phyloP scores from a whole-genome alignment of 2,888 invertebrate species.

The Steinernema scapterisci region DNA sequence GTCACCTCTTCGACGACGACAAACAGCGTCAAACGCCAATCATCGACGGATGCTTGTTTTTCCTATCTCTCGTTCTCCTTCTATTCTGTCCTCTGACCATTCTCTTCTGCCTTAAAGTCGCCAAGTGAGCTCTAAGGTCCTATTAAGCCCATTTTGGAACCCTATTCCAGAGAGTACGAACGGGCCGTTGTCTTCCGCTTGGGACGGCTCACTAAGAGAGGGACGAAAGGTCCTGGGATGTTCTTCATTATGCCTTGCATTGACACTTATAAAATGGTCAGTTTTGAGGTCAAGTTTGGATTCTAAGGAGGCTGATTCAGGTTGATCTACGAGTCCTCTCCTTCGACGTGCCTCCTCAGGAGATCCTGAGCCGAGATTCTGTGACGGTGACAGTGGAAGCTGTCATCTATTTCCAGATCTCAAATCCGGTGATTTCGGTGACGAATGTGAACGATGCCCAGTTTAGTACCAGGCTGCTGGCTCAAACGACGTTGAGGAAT shows the following conservation, averaged over 20 bases:
- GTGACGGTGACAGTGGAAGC: constrained; percentile 71
- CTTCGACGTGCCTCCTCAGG: constrained; percentile 94
- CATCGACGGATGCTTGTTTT: constrained; percentile 56
- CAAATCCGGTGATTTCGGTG: constrained; percentile 68
- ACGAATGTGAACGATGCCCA: constrained; percentile 75
- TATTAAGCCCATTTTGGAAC: background rate
- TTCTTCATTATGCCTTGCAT: constrained; percentile 93
- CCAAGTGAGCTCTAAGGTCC: constrained; percentile 52
- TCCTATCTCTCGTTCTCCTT: constrained; percentile 59
- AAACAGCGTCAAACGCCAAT: constrained; percentile 49
- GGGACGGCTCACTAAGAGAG: constrained; percentile 78
- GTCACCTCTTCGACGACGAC: constrained; percentile 64
- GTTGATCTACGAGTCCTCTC: constrained; percentile 74
- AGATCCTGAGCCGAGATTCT: constrained; percentile 70
- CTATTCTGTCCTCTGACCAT: constrained; percentile 65
- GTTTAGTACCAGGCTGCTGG: constrained; percentile 86
- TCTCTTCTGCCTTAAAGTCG: constrained; percentile 63
- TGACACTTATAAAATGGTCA: constrained; percentile 74
- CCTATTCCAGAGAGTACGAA: constrained; percentile 72
- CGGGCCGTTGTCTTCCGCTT: constrained; percentile 86
- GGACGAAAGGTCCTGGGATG: constrained; percentile 77
- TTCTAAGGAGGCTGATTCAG: constrained; percentile 41
- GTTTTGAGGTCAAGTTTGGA: constrained; percentile 35
- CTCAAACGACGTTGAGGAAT: constrained; percentile 70
- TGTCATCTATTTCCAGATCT: constrained; percentile 63